Conservation (phyloP, 1,140 invertebrate species). For the Frieseomelitta varia region DNA sequence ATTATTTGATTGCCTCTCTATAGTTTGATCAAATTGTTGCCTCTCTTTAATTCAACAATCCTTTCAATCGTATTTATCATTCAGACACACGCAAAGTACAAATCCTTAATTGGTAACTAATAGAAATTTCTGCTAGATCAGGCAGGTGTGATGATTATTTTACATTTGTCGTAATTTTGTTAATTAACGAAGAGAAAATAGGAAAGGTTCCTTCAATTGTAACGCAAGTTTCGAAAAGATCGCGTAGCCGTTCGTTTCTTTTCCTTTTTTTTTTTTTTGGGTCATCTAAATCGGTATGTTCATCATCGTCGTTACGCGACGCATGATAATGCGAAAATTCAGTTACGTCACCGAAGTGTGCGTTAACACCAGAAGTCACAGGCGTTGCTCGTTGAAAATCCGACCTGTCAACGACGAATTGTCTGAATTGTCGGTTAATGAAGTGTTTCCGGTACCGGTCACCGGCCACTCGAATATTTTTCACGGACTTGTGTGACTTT, state of each 20-base stretch:
- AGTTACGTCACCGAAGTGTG: conserved; percentile 45
- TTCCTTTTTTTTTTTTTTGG: background rate
- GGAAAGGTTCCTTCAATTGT: no score
- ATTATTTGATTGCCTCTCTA: no score
- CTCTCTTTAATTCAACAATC: no score
- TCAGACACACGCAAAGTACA: no score
- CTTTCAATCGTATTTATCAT: no score
- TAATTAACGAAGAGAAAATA: background rate
- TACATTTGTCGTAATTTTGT: background rate
- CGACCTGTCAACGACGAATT: conserved; percentile 61
- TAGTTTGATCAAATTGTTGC: no score
- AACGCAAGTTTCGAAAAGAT: no score
- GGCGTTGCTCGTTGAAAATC: conserved; percentile 39
- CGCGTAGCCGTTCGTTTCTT: background rate
- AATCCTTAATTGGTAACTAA: no score
- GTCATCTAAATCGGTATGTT: conserved; percentile 33
- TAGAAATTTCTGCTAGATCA: no score
- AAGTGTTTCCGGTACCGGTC: conserved; percentile 66
- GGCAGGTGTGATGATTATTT: background rate
- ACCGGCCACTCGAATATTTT: conserved; percentile 46
- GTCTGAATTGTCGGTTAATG: conserved; percentile 67
- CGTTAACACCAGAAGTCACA: conserved; percentile 43
- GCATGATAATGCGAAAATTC: conserved; percentile 50
- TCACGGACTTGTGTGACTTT: conserved; percentile 49
- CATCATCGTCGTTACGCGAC: background rate